Evolutionary conservation across 2,113 vertebrate genomes (phyloP), one percentile per base, ranked within the genome.

Genomic region (Sinosuthora webbiana): DNA sequence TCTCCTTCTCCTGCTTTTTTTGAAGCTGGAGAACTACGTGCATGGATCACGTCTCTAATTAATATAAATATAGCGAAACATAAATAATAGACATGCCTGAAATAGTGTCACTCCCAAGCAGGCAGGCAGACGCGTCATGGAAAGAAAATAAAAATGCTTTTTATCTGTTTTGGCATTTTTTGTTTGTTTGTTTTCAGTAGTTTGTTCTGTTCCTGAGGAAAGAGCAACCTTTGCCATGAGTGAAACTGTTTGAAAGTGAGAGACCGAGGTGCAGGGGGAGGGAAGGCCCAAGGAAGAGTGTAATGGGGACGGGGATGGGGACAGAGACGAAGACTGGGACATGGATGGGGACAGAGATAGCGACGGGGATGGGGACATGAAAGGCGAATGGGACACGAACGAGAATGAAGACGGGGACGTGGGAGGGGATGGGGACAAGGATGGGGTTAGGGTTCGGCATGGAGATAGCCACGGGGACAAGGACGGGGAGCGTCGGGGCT

Each of bases 21-120:
- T 75, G 70, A 97, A 96, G 97, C 27, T 74, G 53, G 91, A 92
- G 94, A 97, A 65, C 81, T 87, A 83, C 33, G 47, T 96, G 95
- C 86, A 90, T 25, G 90, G 94, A 95, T 89, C 96, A 91, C 47
- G 25, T 93, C 93, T 94, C 90, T 53, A 89, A 95, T 95, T 97
- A 97, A 88, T 97, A 96, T 96, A 96, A 97, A 97, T 97, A 97
- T 96, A 96, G 95, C 17, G 3, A 90, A 96, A 97, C 92, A 94
- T 94, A 97, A 97, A 96, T 94, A 97, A 94, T 94, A 96, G 95
- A 94, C 95, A 83, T 96, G 97, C 96, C 95, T 98, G 94, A 97
- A 97, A 97, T 94, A 97, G 95, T 95, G 96, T 97, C 94, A 73
- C 88, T 75, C 77, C 80, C 31, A 12, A 94, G 91, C 87, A 93